Base-by-base conservation (phyloP, 2,888 invertebrate species). In the Troilus luridus region DNA sequence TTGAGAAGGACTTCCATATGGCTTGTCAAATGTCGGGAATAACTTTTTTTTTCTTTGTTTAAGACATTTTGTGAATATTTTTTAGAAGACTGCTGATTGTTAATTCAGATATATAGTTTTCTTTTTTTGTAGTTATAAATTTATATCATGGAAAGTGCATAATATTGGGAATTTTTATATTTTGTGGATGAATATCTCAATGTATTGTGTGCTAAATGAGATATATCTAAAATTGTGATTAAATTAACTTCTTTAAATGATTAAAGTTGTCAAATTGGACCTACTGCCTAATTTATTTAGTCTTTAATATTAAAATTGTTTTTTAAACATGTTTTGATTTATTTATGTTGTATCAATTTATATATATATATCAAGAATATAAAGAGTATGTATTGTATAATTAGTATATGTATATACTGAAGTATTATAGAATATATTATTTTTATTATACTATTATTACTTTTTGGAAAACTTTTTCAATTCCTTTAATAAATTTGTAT, bases 1-100 rank as follows among this genome's bases (percentile, higher is more conserved):
- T 95, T 97, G 0, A 95, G 97, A 92, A 95, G 98, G 93, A 98
- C 98, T 0, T 98, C 98, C 56, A 97, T 99, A 94, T 99, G 98
- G 99, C 85, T 90, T 21, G 88, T 88, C 2, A 81, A 81, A 60
- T 90, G 90, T 64, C 64, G 90, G 14, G 90, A 90, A 62, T 90
- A 88, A 54, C 17, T 64, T 54, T 54, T 88, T 5, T 54, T 81
- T 19, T 81, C 54, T 81, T 81, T 81, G 24, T 67, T 67, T 14
- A 67, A 24, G 24, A 67, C 24, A 67, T 77, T 17, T 56, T 85
- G 21, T 85, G 56, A n/a, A 85, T 77, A 77, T 85, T 85, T 85
- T 81, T 85, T 85, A 85, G 21, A 85, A 85, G 85, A 85, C 85
- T 85, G 85, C 85, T 85, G 85, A 85, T 56, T 85, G 85, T 85